Percentiles rank a stretch among this genome's conserved stretches.
These are phyloP conservation scores for Proisotoma minuta DNA, from an alignment of 2,888 invertebrate species.

Conservation along the genomic window DNA sequence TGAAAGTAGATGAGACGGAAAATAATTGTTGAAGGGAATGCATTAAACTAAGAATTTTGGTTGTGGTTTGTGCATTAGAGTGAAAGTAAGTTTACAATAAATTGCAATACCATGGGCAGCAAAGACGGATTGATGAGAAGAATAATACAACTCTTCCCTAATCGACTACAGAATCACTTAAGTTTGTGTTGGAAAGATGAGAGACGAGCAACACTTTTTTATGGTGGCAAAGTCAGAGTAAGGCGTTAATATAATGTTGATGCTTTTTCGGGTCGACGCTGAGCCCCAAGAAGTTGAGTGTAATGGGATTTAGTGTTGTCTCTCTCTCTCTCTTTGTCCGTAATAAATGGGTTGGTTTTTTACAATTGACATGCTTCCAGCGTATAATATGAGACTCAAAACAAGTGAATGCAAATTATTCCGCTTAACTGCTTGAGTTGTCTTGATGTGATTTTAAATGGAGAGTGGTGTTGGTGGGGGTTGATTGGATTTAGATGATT, in stretches of 20 bases:
- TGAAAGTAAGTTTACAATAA: conserved; percentile 6
- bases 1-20: conserved; percentile 6
- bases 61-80: background rate
- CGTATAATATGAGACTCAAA: conserved; percentile 10
- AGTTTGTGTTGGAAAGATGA: too few species aligned
- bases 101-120: background rate
- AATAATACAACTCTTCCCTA: too few species aligned
- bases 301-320: too few species aligned
- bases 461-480: background rate
- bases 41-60: background rate
- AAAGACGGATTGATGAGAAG: conserved; percentile 4
- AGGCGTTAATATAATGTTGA: too few species aligned
- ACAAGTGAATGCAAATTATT: conserved; percentile 14
- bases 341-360: conserved; percentile 24
- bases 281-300: too few species aligned
- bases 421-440: conserved; percentile 16
- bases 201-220: too few species aligned
- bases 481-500: too few species aligned
- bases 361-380: conserved; percentile 19
- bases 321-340: background rate
- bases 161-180: too few species aligned
- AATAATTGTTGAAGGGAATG: conserved; percentile 8
- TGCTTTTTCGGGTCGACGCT: too few species aligned
- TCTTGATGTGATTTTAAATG: conserved; percentile 39
- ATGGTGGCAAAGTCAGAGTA: too few species aligned